Conservation (phyloP, 1,140 invertebrate genomes). For the Drosophila ohnishii region DNA sequence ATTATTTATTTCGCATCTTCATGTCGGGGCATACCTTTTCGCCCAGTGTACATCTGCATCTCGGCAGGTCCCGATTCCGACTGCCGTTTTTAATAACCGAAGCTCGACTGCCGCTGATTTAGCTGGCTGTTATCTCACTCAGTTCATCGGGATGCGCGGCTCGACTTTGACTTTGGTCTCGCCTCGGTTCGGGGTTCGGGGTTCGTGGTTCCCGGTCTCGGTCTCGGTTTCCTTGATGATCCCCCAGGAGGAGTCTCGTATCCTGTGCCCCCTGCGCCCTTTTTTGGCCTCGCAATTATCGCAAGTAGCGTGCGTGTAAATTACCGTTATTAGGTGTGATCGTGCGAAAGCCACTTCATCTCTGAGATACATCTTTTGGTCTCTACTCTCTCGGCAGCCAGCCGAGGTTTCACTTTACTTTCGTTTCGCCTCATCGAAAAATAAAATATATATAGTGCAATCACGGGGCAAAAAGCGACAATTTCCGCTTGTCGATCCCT, state of each 20-base stretch:
- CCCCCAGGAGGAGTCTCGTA: conserved; percentile 28
- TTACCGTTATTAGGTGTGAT: conserved; percentile 83
- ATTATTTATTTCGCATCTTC: background rate
- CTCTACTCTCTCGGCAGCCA: background rate
- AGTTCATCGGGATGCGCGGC: conserved; percentile 66
- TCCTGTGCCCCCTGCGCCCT: conserved; percentile 57
- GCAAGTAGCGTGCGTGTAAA: conserved; percentile 77
- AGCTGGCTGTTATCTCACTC: conserved; percentile 72
- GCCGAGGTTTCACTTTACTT: conserved; percentile 61
- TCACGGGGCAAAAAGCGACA: conserved; percentile 43
- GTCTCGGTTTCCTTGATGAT: conserved; percentile 11
- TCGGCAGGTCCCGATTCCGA: conserved; percentile 39
- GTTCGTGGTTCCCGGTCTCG: conserved; percentile 8
- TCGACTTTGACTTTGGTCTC: conserved; percentile 42
- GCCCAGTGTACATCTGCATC: conserved; percentile 18
- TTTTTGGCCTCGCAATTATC: conserved; percentile 64
- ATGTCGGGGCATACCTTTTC: background rate
- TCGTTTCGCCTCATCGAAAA: conserved; percentile 27
- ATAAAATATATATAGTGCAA: conserved; percentile 13
- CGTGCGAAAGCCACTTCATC: conserved; percentile 65
- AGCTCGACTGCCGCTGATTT: conserved; percentile 36
- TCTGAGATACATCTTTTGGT: conserved; percentile 7
- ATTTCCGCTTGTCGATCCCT: conserved; percentile 52
- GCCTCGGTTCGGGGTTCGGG: conserved; percentile 18
- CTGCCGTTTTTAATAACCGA: conserved; percentile 76